Evolutionary conservation across 2,797 vertebrate genomes (phyloP), one percentile per base, ranked within the genome.

Genomic region (Leuciscus waleckii): DNA sequence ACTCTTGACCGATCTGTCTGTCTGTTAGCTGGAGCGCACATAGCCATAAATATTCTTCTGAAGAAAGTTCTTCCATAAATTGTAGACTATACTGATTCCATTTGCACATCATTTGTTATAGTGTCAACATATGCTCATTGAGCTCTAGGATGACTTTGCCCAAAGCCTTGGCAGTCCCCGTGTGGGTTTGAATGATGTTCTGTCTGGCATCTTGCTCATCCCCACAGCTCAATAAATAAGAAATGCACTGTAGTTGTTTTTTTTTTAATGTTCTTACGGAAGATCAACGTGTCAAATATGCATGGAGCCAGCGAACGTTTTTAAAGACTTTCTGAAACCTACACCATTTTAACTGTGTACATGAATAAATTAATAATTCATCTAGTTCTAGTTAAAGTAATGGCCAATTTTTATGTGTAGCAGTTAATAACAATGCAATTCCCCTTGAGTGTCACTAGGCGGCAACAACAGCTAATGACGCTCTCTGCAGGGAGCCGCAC

Each of bases 131-230:
- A 91, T 23, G 97, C 97, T 97, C 97, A 0, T 97, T 98, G 80
- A 98, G 95, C 88, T 97, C 96, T 6, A 97, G 98, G 86, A 99
- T 98, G 91, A 99, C 97, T 91, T 98, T 99, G 92, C 97, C 97
- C 2, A 98, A 97, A 84, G 97, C 97, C 90, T 99, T 98, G 87
- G 98, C 97, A 7, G 97, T 97, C 0, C 98, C 97, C 26, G 97
- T 98, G 23, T 97, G 98, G 2, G 97, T 97, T 5, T 97, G 97
- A 92, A 98, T 99, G 93, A 98, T 98, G 94, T 99, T 98, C 95
- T 98, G 97, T 90, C 94, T 94, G 82, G 97, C 97, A 9, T 97
- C 97, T 81, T 96, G 96, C 77, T 97, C 97, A 29, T 98, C 97
- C 94, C 97, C 97, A 98, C 93, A 97, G 88, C 87, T 98, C 98